Evolutionary conservation across 2,113 vertebrate species (phyloP).

Genomic region (Anhinga anhinga): DNA sequence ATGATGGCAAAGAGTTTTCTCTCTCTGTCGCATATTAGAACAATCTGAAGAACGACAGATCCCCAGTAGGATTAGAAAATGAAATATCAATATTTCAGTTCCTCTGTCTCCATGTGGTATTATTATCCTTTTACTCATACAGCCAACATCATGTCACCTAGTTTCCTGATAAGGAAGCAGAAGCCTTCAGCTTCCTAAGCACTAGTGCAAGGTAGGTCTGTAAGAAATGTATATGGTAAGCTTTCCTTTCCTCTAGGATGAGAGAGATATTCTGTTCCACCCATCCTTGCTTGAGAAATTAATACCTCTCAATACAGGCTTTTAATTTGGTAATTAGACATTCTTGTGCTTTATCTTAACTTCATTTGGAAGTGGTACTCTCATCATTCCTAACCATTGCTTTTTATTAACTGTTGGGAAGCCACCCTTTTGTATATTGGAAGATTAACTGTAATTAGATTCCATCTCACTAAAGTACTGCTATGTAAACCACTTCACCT

Average conservation of each 20-base stretch:
- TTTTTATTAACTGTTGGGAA: conserved; percentile 37
- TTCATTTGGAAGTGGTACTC: conserved; percentile 1
- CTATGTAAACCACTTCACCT: conserved; percentile 43
- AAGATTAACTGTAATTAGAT: conserved; percentile 41
- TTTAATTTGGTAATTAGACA: not conserved
- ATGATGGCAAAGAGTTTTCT: not conserved
- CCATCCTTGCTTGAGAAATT: not conserved
- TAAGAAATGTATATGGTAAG: not conserved
- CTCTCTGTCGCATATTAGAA: conserved; percentile 10
- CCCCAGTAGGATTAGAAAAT: conserved; percentile 35
- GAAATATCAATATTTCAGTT: conserved; percentile 51
- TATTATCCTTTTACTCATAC: conserved; percentile 3
- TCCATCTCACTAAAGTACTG: conserved; percentile 8
- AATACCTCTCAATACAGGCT: not conserved
- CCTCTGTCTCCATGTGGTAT: not conserved
- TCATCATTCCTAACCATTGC: not conserved
- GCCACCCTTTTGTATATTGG: not conserved
- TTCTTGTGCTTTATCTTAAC: not conserved
- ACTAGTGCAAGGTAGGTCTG: not conserved
- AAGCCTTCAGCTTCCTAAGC: not conserved
- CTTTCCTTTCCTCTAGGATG: not conserved
- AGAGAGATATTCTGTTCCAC: not conserved
- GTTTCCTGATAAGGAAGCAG: not conserved
- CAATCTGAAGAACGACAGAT: conserved; percentile 2
- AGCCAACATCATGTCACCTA: not conserved